Conservation (phyloP, 2,888 invertebrate genomes). For the Listrodromus nycthemerus region DNA sequence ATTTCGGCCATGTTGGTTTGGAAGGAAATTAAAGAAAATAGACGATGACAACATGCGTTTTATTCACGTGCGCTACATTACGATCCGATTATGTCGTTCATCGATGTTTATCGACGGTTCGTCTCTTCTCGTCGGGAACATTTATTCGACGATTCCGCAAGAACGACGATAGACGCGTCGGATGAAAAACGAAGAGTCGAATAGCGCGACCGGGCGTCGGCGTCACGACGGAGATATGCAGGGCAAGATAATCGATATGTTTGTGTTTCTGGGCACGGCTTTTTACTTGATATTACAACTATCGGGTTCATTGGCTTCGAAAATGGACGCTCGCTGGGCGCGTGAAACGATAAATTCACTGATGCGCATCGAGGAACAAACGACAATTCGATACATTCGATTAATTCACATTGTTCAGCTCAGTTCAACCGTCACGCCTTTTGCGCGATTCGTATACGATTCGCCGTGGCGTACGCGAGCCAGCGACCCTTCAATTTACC, state of each 20-base stretch:
- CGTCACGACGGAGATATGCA: conserved; percentile 3
- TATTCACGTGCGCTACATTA: background rate
- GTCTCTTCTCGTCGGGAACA: background rate
- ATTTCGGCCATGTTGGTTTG: background rate
- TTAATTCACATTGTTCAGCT: background rate
- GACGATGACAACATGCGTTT: background rate
- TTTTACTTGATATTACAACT: conserved; percentile 44
- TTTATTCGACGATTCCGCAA: background rate
- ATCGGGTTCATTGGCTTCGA: conserved; percentile 61
- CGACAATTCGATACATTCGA: background rate
- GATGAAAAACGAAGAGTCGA: conserved; percentile 8
- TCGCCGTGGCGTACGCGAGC: background rate
- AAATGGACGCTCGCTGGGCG: conserved; percentile 29
- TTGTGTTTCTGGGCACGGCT: conserved; percentile 60
- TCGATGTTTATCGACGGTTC: background rate
- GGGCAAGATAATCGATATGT: conserved; percentile 61
- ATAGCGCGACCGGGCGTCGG: conserved; percentile 3
- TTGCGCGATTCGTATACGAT: background rate
- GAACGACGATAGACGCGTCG: background rate
- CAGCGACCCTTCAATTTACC: background rate
- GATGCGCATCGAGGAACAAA: background rate
- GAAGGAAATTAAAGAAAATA: conserved; percentile 18
- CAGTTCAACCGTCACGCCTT: background rate
- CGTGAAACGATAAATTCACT: background rate
- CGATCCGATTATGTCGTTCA: background rate